phyloP scores from a whole-genome alignment of 1,140 invertebrate genomes.

The Tenebrio molitor region DNA sequence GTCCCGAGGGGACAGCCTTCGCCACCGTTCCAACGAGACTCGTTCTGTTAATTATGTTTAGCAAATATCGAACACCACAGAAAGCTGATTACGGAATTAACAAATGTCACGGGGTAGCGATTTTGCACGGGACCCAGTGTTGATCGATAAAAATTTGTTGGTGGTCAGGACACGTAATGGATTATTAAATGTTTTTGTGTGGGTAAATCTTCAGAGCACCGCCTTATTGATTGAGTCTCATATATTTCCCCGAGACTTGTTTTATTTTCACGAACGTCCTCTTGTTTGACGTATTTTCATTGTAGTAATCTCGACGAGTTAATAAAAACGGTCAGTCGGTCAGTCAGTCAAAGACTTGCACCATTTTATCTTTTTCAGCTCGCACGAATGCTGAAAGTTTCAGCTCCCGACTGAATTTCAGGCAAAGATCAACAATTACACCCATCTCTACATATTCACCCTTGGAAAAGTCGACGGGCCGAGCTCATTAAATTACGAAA shows the following conservation, averaged over 20 bases:
- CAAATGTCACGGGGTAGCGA: neutral
- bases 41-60: conserved; percentile 27
- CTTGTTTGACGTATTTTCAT: conserved; percentile 33
- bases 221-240: conserved; percentile 32
- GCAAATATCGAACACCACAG: neutral
- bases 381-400: conserved; percentile 2
- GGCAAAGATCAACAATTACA: conserved; percentile 28
- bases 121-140: too few relatives aligned
- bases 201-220: conserved; percentile 28
- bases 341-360: neutral
- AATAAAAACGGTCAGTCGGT: conserved; percentile 20
- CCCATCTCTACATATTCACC: conserved; percentile 11
- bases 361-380: neutral
- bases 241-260: conserved; percentile 16
- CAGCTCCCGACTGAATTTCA: conserved; percentile 9
- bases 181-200: conserved; percentile 40
- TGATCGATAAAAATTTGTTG: conserved; percentile 35
- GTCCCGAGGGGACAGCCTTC: neutral
- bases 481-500: conserved; percentile 26
- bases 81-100: conserved; percentile 23
- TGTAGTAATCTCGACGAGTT: neutral
- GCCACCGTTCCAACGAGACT: neutral
- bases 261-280: conserved; percentile 29
- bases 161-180: conserved; percentile 35
- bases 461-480: conserved; percentile 10